Evolutionary conservation across 2,113 vertebrate species (phyloP).

Genomic region (Eidolon helvum): DNA sequence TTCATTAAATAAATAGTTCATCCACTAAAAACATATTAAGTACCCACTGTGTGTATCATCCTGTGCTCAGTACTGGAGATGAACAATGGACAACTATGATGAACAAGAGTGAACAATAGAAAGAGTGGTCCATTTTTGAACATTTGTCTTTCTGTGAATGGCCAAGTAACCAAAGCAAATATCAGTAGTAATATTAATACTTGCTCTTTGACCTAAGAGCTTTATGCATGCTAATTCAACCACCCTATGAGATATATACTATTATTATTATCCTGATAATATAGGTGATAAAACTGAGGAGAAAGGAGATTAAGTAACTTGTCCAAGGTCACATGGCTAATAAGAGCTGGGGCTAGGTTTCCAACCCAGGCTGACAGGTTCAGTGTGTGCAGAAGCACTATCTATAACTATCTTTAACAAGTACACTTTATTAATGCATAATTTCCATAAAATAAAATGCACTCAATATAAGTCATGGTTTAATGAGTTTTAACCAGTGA

Average conservation of each 20-base stretch:
- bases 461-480: background rate
- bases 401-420: background rate
- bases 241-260: background rate
- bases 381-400: background rate
- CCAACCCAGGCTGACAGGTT: background rate
- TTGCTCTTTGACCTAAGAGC: background rate
- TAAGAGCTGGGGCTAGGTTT: background rate
- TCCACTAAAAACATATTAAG: background rate
- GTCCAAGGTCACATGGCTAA: background rate
- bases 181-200: background rate
- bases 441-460: background rate
- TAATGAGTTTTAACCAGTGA: constrained; percentile 18
- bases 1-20: background rate
- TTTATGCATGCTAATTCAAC: background rate
- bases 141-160: background rate
- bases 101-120: background rate
- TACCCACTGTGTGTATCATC: background rate
- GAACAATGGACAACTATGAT: background rate
- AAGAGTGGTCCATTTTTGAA: background rate
- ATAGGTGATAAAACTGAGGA: background rate
- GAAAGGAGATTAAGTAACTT: background rate
- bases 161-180: background rate
- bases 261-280: background rate
- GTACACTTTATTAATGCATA: background rate
- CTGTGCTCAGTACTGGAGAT: background rate